These are phyloP conservation scores for Atrichornis clamosus DNA, from an alignment of 2,113 vertebrate species.

Conservation along the genomic window DNA sequence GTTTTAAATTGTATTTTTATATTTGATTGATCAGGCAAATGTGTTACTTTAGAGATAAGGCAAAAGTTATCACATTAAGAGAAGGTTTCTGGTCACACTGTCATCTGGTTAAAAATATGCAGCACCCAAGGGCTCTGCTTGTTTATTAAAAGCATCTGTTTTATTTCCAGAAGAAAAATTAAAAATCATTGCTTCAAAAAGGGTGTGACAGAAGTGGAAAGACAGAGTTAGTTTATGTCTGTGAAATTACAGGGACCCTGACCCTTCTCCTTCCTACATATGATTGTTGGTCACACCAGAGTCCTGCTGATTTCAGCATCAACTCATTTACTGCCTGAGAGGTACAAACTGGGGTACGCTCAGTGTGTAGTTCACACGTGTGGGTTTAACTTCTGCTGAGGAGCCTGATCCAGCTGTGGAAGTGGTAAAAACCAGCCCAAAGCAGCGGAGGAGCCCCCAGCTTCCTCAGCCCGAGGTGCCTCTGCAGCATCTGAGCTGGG, in stretches of 20 bases:
- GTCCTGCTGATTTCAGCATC: background rate
- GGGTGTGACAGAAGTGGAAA: background rate
- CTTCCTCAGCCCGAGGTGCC: background rate
- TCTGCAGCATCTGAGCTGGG: rapidly evolving
- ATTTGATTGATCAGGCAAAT: conserved; percentile 23
- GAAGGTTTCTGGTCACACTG: background rate
- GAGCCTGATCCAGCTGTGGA: background rate
- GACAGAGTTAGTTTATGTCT: background rate
- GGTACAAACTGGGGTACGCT: background rate
- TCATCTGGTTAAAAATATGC: background rate
- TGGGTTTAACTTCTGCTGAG: background rate
- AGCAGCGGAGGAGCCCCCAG: background rate
- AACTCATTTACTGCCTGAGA: background rate
- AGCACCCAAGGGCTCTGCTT: background rate
- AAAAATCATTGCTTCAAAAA: background rate
- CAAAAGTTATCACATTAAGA: background rate
- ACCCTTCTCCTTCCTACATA: background rate
- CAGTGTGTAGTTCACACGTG: rapidly evolving
- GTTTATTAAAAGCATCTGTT: background rate
- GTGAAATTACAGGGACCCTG: background rate
- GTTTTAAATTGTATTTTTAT: background rate
- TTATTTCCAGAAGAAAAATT: background rate
- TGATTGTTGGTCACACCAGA: background rate
- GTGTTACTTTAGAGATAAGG: conserved; percentile 50
- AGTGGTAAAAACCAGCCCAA: background rate